phyloP scores from a whole-genome alignment of 2,797 vertebrate genomes.

The Podarcis siculus region DNA sequence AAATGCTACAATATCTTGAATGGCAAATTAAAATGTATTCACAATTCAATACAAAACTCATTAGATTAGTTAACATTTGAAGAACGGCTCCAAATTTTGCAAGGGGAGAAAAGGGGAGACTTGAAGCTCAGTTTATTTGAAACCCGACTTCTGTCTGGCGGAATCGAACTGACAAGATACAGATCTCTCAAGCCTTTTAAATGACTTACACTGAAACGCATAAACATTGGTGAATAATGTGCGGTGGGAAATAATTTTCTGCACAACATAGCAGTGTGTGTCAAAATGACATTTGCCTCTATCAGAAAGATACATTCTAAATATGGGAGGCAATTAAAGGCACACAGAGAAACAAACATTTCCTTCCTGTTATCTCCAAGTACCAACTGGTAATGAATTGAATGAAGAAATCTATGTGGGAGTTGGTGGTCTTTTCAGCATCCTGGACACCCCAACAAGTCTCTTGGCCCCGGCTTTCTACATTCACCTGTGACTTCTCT shows the following conservation, averaged over 20 bases:
- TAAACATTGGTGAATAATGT: conserved; percentile 76
- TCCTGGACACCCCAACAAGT: conserved; percentile 40
- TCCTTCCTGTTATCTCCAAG: conserved; percentile 69
- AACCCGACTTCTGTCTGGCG: conserved; percentile 44
- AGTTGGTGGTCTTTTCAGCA: conserved; percentile 51
- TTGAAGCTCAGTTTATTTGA: conserved; percentile 63
- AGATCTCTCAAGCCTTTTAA: conserved; percentile 66
- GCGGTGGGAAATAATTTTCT: conserved; percentile 72
- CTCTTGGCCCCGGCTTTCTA: conserved; percentile 17
- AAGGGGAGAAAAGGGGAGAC: neutral
- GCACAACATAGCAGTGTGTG: conserved; percentile 58
- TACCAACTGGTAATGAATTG: conserved; percentile 61
- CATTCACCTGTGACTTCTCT: conserved; percentile 42
- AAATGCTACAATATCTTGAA: conserved; percentile 61
- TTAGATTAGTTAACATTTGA: conserved; percentile 74
- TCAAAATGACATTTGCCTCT: conserved; percentile 72
- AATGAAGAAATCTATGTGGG: conserved; percentile 51
- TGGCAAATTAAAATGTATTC: conserved; percentile 71
- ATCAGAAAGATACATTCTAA: conserved; percentile 74
- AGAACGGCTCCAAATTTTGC: conserved; percentile 62
- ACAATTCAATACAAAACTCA: conserved; percentile 67
- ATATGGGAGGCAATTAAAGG: conserved; percentile 73
- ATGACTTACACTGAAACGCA: conserved; percentile 63
- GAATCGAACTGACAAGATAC: conserved; percentile 69
- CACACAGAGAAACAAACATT: conserved; percentile 67